Conservation (phyloP, 2,888 invertebrate species). For the Megamerina dolium region DNA sequence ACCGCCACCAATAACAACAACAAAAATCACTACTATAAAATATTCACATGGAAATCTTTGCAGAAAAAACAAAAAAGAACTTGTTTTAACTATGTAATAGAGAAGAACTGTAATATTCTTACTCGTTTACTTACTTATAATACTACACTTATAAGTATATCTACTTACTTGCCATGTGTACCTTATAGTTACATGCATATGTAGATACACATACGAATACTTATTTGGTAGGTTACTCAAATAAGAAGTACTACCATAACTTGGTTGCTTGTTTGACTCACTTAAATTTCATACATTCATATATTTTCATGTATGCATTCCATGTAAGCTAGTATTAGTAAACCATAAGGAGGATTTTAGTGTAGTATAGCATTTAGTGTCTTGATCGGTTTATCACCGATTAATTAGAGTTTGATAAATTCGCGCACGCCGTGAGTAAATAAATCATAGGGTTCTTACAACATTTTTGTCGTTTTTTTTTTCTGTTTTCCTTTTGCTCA, state of each 20-base stretch:
- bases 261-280: not conserved
- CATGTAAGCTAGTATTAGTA: conserved; percentile 1
- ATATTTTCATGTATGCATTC: not conserved
- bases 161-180: too few species aligned
- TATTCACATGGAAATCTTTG: conserved; percentile 21
- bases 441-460: conserved; percentile 40
- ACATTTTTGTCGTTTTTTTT: not conserved
- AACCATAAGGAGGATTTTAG: too few species aligned
- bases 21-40: conserved; percentile 26
- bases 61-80: conserved; percentile 12
- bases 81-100: conserved; percentile 22
- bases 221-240: too few species aligned
- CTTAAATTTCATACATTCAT: not conserved
- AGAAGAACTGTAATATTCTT: too few species aligned
- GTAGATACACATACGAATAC: too few species aligned
- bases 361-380: conserved; percentile 46
- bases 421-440: conserved; percentile 51
- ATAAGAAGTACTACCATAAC: too few species aligned
- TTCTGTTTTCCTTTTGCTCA: too few species aligned
- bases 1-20: conserved; percentile 29
- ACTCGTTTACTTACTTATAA: too few species aligned
- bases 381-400: conserved; percentile 51
- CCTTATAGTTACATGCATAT: too few species aligned
- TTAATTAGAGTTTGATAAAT: conserved; percentile 52
- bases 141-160: too few species aligned